Evolutionary conservation across 1,140 invertebrate genomes (phyloP), one percentile per base, ranked within the genome.

Genomic region (Mylabris phalerata): DNA sequence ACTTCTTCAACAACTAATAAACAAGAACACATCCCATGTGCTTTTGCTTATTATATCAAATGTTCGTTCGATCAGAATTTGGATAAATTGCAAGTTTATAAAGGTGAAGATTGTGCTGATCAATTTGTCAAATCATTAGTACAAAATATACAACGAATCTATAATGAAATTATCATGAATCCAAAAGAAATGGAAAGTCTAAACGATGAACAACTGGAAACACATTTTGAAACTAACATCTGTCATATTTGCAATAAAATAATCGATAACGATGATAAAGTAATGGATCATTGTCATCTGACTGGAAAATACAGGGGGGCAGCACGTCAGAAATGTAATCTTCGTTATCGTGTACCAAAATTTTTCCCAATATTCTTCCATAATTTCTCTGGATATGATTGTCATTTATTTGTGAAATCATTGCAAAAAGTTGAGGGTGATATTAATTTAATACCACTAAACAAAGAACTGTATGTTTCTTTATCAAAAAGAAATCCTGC

Each of bases 271-370:
- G 41, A 42, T 11, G 55, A 66, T 51, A 66, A 62, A 59, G 61
- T 70, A 9, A 45, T 38, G 27, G 69, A 75, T 57, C 71, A 75
- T 65, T 60, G 60, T 62, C 71, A n/a, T n/a, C n/a, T n/a, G n/a
- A n/a, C n/a, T n/a, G n/a, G n/a, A n/a, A n/a, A n/a, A n/a, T n/a
- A n/a, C n/a, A n/a, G n/a, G n/a, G n/a, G n/a, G n/a, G n/a, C n/a
- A n/a, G n/a, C n/a, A n/a, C n/a, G n/a, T n/a, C n/a, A n/a, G n/a
- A n/a, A n/a, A n/a, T n/a, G n/a, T n/a, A n/a, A n/a, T n/a, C n/a
- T n/a, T n/a, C n/a, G n/a, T n/a, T n/a, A n/a, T n/a, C 57, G 68
- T n/a, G n/a, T n/a, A n/a, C n/a, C n/a, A 60, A 47, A 67, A 44
- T 51, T 7, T 7, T 59, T 54, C 52, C 47, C 26, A 26, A 58